These are phyloP conservation scores for Tetramorium parvispinum DNA, from an alignment of 1,140 invertebrate genomes.

Conservation along the genomic window DNA sequence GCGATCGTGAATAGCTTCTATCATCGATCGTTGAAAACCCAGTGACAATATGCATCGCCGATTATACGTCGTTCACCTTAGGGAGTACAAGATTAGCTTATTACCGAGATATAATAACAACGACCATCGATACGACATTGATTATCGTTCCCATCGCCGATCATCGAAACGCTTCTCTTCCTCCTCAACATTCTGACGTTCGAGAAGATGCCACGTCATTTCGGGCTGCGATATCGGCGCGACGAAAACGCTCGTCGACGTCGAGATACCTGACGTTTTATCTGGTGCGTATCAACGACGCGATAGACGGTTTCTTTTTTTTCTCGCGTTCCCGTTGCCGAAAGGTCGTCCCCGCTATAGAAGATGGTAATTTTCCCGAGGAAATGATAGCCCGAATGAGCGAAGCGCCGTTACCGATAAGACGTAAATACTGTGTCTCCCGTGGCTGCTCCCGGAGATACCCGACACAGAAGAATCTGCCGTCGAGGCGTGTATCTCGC, in stretches of 20 bases:
- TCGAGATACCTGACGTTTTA: conserved; percentile 65
- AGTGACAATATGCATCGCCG: not conserved
- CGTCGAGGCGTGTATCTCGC: conserved; percentile 29
- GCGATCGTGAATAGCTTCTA: conserved; percentile 10
- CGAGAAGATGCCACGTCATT: conserved; percentile 58
- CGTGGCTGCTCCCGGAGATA: conserved; percentile 35
- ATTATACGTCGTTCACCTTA: not conserved
- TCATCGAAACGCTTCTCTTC: conserved; percentile 4
- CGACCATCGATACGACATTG: not conserved
- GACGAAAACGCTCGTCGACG: conserved; percentile 63
- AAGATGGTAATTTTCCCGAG: conserved; percentile 75
- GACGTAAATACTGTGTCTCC: conserved; percentile 62
- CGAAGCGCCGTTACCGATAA: conserved; percentile 65
- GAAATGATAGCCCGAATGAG: conserved; percentile 74
- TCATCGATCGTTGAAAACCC: conserved; percentile 15
- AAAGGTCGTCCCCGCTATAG: conserved; percentile 65
- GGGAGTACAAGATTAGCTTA: not conserved
- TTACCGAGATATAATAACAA: conserved; percentile 15
- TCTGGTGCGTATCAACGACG: conserved; percentile 59
- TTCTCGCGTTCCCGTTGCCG: conserved; percentile 23
- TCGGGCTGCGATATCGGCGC: conserved; percentile 60
- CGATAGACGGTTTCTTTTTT: conserved; percentile 55
- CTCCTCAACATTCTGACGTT: conserved; percentile 12
- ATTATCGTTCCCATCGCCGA: conserved; percentile 35
- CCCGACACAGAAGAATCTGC: not conserved